These are phyloP conservation scores for Margarornis squamiger DNA, from an alignment of 2,797 vertebrate genomes.

Conservation along the genomic window DNA sequence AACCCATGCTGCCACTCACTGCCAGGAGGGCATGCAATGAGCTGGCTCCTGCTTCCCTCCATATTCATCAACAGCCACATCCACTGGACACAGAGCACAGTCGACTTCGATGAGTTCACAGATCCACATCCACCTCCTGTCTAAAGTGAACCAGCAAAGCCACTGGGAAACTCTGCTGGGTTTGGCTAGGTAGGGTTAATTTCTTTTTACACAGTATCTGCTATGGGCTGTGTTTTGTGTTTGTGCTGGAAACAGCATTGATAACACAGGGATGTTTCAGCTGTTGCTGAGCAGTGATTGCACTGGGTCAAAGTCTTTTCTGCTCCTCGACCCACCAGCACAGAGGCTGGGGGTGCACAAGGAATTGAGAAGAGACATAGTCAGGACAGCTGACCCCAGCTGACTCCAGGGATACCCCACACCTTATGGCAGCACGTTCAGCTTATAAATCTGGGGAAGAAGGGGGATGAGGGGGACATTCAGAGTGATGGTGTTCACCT, in stretches of 20 bases:
- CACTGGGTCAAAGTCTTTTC: not conserved
- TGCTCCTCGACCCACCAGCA: not conserved
- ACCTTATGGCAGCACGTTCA: too few species aligned
- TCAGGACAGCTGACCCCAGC: not conserved
- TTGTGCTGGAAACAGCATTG: not conserved
- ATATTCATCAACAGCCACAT: not conserved
- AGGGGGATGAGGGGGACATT: too few species aligned
- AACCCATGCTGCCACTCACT: fast-evolving
- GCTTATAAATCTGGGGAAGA: not conserved
- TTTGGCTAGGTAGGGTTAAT: not conserved
- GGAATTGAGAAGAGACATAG: not conserved
- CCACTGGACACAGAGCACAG: not conserved
- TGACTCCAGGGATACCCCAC: not conserved
- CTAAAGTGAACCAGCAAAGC: constrained; percentile 17
- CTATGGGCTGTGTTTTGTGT: not conserved
- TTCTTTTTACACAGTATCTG: not conserved
- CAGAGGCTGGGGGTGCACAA: not conserved
- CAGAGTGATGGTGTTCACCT: not conserved
- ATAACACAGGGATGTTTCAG: not conserved
- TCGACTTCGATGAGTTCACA: not conserved
- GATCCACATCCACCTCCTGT: not conserved
- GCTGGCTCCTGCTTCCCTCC: not conserved
- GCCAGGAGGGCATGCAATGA: fast-evolving
- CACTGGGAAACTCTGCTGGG: not conserved
- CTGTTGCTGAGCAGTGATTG: not conserved